Evolutionary conservation across 2,888 invertebrate species (phyloP), one percentile per base, ranked within the genome.

Genomic region (Drosophila sordidula): DNA sequence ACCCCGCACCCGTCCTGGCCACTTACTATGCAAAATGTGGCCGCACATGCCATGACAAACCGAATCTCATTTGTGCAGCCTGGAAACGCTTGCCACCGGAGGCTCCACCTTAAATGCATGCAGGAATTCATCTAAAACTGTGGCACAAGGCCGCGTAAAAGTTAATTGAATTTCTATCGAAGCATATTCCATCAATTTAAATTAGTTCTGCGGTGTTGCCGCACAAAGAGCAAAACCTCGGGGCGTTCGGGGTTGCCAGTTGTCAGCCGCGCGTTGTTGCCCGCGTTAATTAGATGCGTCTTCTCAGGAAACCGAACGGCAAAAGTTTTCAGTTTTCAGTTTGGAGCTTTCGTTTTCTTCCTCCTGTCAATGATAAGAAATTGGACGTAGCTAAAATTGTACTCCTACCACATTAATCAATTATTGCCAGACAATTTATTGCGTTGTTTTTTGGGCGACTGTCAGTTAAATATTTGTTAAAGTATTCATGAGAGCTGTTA

Each of bases 131-230:
- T 56, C 69, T 22, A 42, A 46, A 54, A 65, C 42, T 58, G 39
- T 42, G 62, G 59, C 63, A 71, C 70, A 77, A 84, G 83, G 74
- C 63, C 72, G 75, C 50, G 51, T 56, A 71, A 78, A 84, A 89
- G 84, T 75, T 86, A 86, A 89, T 89, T 87, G 87, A 89, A 89
- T 75, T 68, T 75, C 87, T 78, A 86, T 89, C 80, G 80, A 89
- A 81, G 89, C 86, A 86, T 86, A 89, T 86, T 86, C 78, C 73
- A 89, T 86, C 89, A 86, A 89, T 86, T 89, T 89, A 75, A 89
- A 86, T 86, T 89, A 89, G 87, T 81, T 84, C 78, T 70, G 73
- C 81, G 76, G 51, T 64, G 57, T 39, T 62, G 58, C 51, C 45
- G 49, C 70, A 70, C 69, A 73, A 85, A 87, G 67, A 64, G 59